Evolutionary conservation across 1,140 invertebrate species (phyloP).

Genomic region (Charaxes varanes): DNA sequence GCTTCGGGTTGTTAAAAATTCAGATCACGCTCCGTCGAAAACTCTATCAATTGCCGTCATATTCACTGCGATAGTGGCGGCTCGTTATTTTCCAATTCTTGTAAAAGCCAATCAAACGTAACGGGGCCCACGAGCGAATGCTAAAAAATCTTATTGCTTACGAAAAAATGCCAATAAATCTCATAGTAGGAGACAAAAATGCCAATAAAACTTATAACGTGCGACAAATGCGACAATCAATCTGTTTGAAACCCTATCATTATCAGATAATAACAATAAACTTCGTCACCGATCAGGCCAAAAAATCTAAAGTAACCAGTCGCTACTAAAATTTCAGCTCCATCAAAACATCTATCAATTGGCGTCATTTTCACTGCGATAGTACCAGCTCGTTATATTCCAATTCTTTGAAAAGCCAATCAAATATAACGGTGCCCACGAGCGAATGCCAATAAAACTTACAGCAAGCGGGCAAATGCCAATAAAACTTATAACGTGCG

Average conservation of each 20-base stretch:
- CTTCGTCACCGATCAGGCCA: too few species aligned
- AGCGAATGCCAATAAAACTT: slow-evolving; percentile 42
- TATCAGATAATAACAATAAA: too few species aligned
- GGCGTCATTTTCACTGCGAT: slow-evolving; percentile 12
- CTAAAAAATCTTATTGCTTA: too few species aligned
- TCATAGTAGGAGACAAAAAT: too few species aligned
- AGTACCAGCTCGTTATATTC: slow-evolving; percentile 33
- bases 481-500: slow-evolving; percentile 39
- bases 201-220: too few species aligned
- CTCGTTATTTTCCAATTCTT: slow-evolving; percentile 47
- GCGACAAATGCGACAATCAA: too few species aligned
- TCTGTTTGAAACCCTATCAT: too few species aligned
- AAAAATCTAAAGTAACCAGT: too few species aligned
- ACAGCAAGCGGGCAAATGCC: slow-evolving; percentile 34
- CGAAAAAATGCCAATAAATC: too few species aligned
- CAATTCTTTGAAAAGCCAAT: slow-evolving; percentile 51
- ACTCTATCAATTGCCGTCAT: slow-evolving; percentile 18
- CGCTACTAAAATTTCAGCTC: slow-evolving; percentile 9
- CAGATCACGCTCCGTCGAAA: slow-evolving; percentile 2
- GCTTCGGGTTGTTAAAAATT: slow-evolving; percentile 5
- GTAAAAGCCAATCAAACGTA: slow-evolving; percentile 46
- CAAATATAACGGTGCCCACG: slow-evolving; percentile 30
- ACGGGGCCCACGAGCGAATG: slow-evolving; percentile 26
- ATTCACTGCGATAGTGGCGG: slow-evolving; percentile 12
- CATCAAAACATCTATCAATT: slow-evolving; percentile 15